A percentile compares a stretch with the other conserved stretches of the same genome.
These are phyloP conservation scores for Mastomys coucha DNA, from an alignment of 2,113 vertebrate species.

Conservation along the genomic window DNA sequence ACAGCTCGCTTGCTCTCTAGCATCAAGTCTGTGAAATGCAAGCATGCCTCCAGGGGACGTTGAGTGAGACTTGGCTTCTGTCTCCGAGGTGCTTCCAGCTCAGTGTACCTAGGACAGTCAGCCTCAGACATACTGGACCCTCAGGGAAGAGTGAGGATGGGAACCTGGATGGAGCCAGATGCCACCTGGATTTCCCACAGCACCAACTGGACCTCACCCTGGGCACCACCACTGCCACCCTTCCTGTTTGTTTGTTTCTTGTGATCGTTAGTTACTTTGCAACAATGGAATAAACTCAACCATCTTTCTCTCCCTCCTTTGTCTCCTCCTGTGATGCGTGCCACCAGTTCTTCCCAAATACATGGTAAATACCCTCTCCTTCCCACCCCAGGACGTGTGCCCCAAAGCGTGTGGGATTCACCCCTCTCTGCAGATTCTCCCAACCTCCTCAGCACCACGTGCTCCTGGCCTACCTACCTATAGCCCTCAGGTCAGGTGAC, in stretches of 20 bases:
- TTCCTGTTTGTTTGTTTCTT: background rate
- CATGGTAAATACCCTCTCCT: background rate
- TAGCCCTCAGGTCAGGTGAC: background rate
- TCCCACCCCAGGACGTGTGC: background rate
- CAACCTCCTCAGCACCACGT: accelerated
- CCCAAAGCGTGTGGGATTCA: background rate
- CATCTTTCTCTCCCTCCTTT: background rate
- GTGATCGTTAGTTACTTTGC: background rate
- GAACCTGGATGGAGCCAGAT: background rate
- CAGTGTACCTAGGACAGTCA: background rate
- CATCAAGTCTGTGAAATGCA: background rate
- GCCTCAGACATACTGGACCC: background rate
- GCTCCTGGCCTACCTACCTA: background rate
- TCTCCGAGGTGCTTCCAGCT: background rate
- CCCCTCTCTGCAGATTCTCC: background rate
- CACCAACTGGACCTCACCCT: background rate
- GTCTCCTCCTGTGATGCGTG: background rate
- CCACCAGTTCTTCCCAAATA: background rate
- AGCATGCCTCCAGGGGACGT: background rate
- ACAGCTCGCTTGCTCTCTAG: background rate
- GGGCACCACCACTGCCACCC: accelerated
- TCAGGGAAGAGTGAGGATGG: no score
- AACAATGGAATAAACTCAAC: background rate
- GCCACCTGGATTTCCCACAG: background rate
- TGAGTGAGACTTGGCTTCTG: background rate